Conservation (phyloP, 2,113 vertebrate species). For the Tursiops truncatus region DNA sequence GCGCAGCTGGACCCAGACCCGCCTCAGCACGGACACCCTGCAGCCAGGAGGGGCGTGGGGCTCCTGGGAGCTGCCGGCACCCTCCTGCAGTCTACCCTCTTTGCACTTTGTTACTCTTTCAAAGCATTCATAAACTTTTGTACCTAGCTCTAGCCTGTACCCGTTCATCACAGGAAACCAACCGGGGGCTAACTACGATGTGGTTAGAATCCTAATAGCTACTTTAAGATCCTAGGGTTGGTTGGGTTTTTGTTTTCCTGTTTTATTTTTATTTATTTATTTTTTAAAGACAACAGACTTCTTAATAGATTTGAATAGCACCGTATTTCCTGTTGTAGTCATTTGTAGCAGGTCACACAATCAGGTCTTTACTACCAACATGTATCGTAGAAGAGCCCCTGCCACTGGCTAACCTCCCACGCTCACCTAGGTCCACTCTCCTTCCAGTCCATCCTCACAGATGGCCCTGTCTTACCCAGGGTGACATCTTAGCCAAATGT, state of each 20-base stretch:
- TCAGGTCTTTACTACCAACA: constrained; percentile 77
- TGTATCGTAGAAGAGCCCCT: constrained; percentile 63
- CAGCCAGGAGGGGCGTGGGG: constrained; percentile 49
- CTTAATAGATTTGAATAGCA: constrained; percentile 78
- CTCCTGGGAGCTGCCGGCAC: constrained; percentile 50
- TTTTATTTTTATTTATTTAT: constrained; percentile 16
- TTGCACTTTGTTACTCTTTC: constrained; percentile 86
- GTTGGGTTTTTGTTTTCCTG: constrained; percentile 32
- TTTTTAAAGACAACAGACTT: constrained; percentile 74
- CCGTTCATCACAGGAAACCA: constrained; percentile 71
- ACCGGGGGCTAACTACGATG: not conserved
- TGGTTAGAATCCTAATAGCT: constrained; percentile 65
- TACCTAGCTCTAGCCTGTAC: constrained; percentile 81
- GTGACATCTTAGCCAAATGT: constrained; percentile 73
- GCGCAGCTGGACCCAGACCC: constrained; percentile 69
- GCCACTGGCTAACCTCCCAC: constrained; percentile 72
- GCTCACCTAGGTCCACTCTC: constrained; percentile 68
- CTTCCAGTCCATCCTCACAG: constrained; percentile 31
- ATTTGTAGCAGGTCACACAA: constrained; percentile 68
- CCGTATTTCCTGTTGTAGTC: constrained; percentile 69
- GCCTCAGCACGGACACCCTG: constrained; percentile 45
- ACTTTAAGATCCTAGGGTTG: constrained; percentile 56
- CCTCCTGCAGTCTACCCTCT: constrained; percentile 81
- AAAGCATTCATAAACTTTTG: constrained; percentile 83
- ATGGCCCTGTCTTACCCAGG: constrained; percentile 65